Conservation (phyloP, 2,888 invertebrate species). For the Automeris io region DNA sequence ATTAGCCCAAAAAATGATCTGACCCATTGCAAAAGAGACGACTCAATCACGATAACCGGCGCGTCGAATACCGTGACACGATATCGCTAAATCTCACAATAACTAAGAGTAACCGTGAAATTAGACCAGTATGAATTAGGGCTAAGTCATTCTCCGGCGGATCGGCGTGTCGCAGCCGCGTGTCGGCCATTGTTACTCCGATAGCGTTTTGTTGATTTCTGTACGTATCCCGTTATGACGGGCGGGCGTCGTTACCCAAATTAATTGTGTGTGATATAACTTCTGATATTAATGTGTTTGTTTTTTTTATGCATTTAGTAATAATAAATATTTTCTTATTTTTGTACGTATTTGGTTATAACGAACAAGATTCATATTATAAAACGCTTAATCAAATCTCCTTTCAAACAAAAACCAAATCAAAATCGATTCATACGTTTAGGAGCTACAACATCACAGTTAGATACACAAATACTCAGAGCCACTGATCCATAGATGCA, state of each 20-base stretch:
- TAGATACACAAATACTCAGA: too few species aligned
- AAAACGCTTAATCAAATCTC: too few species aligned
- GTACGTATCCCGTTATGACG: constrained; percentile 8
- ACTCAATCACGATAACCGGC: constrained; percentile 61
- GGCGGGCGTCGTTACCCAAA: constrained; percentile 17
- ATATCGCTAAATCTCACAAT: constrained; percentile 65
- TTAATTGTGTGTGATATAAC: constrained; percentile 49
- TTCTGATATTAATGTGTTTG: constrained; percentile 24
- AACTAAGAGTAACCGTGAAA: constrained; percentile 68
- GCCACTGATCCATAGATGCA: too few species aligned
- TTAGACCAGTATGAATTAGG: constrained; percentile 64
- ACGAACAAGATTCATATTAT: too few species aligned
- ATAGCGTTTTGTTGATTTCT: constrained; percentile 61
- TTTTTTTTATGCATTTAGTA: constrained; percentile 4
- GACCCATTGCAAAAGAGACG: constrained; percentile 38
- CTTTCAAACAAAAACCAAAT: too few species aligned
- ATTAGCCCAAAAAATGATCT: constrained; percentile 12
- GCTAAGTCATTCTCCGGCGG: constrained; percentile 48
- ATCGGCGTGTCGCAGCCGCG: constrained; percentile 61
- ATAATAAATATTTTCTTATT: not conserved
- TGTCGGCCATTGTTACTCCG: constrained; percentile 54
- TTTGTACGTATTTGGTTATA: too few species aligned
- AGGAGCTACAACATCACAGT: too few species aligned
- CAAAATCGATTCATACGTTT: too few species aligned
- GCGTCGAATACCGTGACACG: constrained; percentile 64